Evolutionary conservation across 2,797 vertebrate genomes (phyloP), one percentile per base, ranked within the genome.

Genomic region (Catharus ustulatus): DNA sequence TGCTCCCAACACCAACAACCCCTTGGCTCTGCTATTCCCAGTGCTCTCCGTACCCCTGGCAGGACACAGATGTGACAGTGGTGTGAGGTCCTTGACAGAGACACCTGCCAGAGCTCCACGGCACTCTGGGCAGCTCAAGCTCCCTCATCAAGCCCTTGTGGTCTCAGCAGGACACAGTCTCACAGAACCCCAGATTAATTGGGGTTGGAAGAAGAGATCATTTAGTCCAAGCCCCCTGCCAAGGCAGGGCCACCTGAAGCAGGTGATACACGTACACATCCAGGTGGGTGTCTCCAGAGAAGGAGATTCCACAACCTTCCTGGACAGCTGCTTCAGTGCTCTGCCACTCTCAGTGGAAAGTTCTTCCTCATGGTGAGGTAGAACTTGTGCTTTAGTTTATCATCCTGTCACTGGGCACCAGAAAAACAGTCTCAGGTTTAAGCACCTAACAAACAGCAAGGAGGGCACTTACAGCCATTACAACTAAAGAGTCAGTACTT

Each of bases 381-480:
- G 38, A 59, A 52, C 21, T 26, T 34, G 38, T 58, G n/a, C n/a
- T 52, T 71, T 52, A 45, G 18, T 45, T 64, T 42, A 72, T 64
- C 15, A 13, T 32, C 46, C n/a, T 40, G 21, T 15, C 3, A 0
- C 66, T 29, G 19, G 34, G 30, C 46, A 24, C 40, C 26, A 48
- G 7, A 40, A 59, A 43, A 55, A n/a, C 7, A 26, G 19, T 14
- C 30, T 29, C 40, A 16, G 20, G 45, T 79, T 52, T 18, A 55
- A 13, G 5, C 26, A 48, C 11, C 24, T 18, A 42, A 34, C 19
- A 55, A 57, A 51, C 1, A 57, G 20, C 30, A 84, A 9, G 30
- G 12, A 45, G 15, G 5, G 5, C 13, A 7, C 15, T 6, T 14
- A 61, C 0, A 57, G 40, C 15, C 30, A n/a, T 0, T 13, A 24